Conservation (phyloP, 2,113 vertebrate genomes). For the Oreochromis aureus region DNA sequence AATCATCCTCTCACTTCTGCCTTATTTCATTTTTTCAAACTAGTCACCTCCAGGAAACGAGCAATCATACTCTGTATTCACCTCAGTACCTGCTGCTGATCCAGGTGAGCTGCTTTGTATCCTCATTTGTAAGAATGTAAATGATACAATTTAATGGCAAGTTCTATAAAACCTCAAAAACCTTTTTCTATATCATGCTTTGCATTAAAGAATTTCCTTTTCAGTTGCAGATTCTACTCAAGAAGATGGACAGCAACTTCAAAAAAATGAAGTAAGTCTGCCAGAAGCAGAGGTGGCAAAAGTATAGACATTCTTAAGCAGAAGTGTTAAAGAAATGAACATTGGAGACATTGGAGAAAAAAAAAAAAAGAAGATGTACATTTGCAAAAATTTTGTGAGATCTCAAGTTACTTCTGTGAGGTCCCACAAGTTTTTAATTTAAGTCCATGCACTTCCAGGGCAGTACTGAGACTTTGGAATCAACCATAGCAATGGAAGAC, state of each 20-base stretch:
- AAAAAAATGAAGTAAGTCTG: neutral
- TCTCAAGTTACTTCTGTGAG: neutral
- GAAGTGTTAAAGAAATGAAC: neutral
- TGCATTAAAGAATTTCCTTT: neutral
- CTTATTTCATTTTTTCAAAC: neutral
- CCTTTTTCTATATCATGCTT: neutral
- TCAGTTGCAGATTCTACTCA: neutral
- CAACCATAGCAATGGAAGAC: neutral
- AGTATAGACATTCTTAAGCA: neutral
- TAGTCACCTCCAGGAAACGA: neutral
- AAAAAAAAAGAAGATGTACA: neutral
- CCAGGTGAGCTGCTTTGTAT: neutral
- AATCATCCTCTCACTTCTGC: neutral
- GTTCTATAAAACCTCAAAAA: neutral
- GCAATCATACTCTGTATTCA: neutral
- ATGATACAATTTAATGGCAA: fast-evolving
- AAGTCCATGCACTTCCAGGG: neutral
- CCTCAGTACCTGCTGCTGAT: neutral
- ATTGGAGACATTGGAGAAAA: neutral
- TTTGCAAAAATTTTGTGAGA: neutral
- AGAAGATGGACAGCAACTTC: neutral
- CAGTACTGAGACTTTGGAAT: neutral
- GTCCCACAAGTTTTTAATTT: neutral
- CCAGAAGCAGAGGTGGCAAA: neutral
- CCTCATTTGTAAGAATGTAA: neutral